Conservation (phyloP, 1,140 invertebrate genomes). For the Delia radicum region DNA sequence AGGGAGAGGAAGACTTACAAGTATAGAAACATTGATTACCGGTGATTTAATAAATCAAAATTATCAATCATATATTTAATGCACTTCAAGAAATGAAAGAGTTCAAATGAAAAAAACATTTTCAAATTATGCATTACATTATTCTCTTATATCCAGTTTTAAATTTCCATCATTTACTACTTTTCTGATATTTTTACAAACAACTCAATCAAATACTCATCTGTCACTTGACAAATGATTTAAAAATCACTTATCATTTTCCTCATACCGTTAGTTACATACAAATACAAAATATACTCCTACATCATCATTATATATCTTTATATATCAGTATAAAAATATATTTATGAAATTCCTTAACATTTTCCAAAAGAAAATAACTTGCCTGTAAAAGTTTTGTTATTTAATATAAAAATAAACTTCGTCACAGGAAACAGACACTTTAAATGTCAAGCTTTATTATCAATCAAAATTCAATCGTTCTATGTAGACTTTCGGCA, state of each 20-base stretch:
- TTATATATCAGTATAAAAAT: not conserved
- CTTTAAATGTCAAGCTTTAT: slow-evolving; percentile 55
- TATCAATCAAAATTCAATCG: slow-evolving; percentile 56
- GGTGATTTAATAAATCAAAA: not conserved
- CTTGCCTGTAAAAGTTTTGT: no score
- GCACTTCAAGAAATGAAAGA: no score
- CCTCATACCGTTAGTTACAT: no score
- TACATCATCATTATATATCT: not conserved
- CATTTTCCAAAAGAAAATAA: no score
- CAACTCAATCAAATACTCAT: slow-evolving; percentile 51
- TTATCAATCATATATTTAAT: no score
- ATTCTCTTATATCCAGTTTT: no score
- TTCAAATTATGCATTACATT: not conserved
- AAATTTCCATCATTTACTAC: no score
- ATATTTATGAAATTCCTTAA: not conserved
- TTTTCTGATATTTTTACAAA: no score
- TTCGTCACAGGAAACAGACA: slow-evolving; percentile 48
- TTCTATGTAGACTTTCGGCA: no score
- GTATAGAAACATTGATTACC: not conserved
- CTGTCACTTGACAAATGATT: slow-evolving; percentile 52
- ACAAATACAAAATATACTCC: slow-evolving; percentile 14
- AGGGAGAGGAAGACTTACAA: not conserved
- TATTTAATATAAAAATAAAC: no score
- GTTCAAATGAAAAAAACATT: not conserved
- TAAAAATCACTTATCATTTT: slow-evolving; percentile 43